Conservation (phyloP, 2,113 vertebrate species). For the Enhydra lutris region DNA sequence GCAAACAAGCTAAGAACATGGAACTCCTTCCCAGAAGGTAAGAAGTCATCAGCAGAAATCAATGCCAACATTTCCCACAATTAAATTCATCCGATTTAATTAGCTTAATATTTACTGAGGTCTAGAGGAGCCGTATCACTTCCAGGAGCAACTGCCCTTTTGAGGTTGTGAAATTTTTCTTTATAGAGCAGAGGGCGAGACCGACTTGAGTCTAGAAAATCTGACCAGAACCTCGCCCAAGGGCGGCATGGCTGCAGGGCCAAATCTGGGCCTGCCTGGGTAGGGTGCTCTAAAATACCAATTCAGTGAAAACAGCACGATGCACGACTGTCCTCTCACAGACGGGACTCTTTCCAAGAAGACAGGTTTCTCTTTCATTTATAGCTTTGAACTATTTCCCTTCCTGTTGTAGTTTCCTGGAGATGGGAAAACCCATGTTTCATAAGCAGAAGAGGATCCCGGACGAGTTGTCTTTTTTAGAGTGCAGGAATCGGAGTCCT, state of each 20-base stretch:
- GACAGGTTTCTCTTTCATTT: background rate
- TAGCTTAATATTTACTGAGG: background rate
- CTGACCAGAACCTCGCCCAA: background rate
- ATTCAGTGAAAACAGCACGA: background rate
- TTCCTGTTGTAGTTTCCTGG: background rate
- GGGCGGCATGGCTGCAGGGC: accelerated
- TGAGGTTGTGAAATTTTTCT: background rate
- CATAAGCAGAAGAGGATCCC: background rate
- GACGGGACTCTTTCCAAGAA: background rate
- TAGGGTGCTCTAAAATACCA: background rate
- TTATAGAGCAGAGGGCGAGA: background rate
- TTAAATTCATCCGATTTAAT: background rate
- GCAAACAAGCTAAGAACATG: background rate
- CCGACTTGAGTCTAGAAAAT: background rate
- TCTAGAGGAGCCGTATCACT: background rate
- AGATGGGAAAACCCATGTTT: background rate
- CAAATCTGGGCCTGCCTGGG: background rate
- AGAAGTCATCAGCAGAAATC: background rate
- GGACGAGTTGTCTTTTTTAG: background rate
- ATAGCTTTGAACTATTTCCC: background rate
- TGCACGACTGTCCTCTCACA: background rate
- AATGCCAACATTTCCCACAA: background rate
- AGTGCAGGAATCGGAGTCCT: background rate
- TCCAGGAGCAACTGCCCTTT: background rate
- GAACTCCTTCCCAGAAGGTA: background rate